Percentiles rank a stretch among this genome's conserved stretches.
Conservation (phyloP, 1,140 invertebrate genomes). For the Branchinecta lindahli region DNA sequence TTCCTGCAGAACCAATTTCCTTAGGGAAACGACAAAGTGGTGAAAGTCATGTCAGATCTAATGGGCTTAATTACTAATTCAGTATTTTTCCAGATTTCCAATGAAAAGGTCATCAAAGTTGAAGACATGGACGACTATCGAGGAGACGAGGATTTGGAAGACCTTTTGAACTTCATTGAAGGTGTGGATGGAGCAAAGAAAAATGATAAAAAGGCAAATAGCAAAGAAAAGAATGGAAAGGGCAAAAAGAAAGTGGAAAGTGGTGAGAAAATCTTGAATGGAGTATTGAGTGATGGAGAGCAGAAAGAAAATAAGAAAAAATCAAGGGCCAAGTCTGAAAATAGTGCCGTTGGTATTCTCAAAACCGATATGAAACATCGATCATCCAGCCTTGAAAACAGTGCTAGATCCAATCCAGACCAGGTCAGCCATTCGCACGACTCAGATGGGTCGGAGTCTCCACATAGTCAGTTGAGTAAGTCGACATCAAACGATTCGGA, state of each 20-base stretch:
- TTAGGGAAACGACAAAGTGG: no score
- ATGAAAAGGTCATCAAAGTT: not conserved
- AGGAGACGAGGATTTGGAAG: not conserved
- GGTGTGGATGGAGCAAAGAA: not conserved
- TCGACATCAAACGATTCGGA: not conserved
- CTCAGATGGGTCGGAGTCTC: not conserved
- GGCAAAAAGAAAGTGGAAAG: not conserved
- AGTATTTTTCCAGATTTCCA: no score
- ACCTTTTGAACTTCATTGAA: slow-evolving; percentile 1
- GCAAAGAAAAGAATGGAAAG: not conserved
- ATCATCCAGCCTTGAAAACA: not conserved
- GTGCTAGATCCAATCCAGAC: not conserved
- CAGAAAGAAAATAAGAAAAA: slow-evolving; percentile 3
- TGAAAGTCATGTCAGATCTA: no score
- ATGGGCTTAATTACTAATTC: no score
- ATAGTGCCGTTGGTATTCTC: not conserved
- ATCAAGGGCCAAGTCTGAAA: slow-evolving; percentile 1
- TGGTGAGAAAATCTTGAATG: not conserved
- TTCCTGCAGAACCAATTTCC: no score
- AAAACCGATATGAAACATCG: not conserved
- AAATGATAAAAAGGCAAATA: not conserved
- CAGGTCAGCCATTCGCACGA: not conserved
- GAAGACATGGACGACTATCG: not conserved
- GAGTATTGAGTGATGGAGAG: not conserved
- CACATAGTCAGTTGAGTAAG: slow-evolving; percentile 1